A percentile compares a stretch with the other conserved stretches of the same genome.
Conservation (phyloP, 2,113 vertebrate species). For the Stomatorhinus ivindoensis region DNA sequence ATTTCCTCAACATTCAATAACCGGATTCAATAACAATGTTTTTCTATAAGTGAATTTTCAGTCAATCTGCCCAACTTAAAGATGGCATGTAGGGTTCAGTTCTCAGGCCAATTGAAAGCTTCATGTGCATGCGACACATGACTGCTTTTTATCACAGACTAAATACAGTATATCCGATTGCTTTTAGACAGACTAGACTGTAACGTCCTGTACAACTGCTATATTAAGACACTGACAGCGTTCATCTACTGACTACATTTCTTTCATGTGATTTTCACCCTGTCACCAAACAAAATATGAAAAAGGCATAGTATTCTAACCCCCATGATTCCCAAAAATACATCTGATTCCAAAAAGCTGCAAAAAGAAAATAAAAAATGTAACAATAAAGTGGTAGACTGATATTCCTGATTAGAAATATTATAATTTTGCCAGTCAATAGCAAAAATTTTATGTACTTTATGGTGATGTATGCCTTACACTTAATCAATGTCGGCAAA, state of each 20-base stretch:
- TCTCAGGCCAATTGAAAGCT: not conserved
- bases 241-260: not conserved
- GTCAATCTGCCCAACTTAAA: not conserved
- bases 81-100: not conserved
- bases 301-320: not conserved
- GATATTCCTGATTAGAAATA: not conserved
- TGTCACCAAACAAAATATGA: not conserved
- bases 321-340: not conserved
- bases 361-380: not conserved
- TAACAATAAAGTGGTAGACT: not conserved
- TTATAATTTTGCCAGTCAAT: not conserved
- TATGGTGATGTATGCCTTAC: not conserved
- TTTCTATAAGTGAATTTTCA: not conserved
- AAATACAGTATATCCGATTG: no score
- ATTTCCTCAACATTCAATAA: not conserved
- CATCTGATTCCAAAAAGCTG: not conserved
- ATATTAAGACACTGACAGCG: not conserved
- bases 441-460: not conserved
- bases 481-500: not conserved
- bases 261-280: not conserved
- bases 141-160: not conserved
- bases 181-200: not conserved
- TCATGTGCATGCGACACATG: not conserved
- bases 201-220: not conserved
- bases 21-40: not conserved